Evolutionary conservation across 2,797 vertebrate species (phyloP).

Genomic region (Ceryle rudis): DNA sequence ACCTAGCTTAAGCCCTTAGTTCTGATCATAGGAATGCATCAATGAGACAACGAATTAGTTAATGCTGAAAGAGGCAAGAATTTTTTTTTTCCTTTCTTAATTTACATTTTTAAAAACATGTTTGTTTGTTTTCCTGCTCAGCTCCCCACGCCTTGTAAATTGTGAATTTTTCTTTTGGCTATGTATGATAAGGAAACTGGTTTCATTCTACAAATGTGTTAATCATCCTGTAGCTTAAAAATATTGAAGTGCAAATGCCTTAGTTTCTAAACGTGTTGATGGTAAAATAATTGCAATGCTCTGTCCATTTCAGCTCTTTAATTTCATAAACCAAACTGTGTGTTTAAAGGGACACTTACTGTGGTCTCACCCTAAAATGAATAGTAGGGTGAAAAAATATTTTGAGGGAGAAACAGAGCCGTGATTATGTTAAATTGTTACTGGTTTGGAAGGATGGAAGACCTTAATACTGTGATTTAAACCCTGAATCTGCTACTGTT

Average conservation of each 20-base stretch:
- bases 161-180: conserved; percentile 54
- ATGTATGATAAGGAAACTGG: not conserved
- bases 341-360: not conserved
- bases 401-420: not conserved
- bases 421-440: accelerated
- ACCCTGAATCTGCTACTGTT: not conserved
- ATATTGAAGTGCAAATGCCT: not conserved
- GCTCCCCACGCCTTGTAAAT: conserved; percentile 19
- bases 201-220: conserved; percentile 23
- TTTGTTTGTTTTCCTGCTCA: conserved; percentile 55
- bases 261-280: not conserved
- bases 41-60: not conserved
- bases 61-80: not conserved
- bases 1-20: not conserved
- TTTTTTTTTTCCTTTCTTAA: not conserved
- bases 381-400: not conserved
- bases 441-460: accelerated
- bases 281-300: not conserved
- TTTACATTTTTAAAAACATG: conserved; percentile 48
- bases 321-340: not conserved
- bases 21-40: not conserved
- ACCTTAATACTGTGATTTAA: not conserved
- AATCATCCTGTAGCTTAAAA: conserved; percentile 1
- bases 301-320: not conserved
- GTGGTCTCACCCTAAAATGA: not conserved